Base-by-base conservation (phyloP, 1,140 invertebrate species). In the Drosophila suzukii region DNA sequence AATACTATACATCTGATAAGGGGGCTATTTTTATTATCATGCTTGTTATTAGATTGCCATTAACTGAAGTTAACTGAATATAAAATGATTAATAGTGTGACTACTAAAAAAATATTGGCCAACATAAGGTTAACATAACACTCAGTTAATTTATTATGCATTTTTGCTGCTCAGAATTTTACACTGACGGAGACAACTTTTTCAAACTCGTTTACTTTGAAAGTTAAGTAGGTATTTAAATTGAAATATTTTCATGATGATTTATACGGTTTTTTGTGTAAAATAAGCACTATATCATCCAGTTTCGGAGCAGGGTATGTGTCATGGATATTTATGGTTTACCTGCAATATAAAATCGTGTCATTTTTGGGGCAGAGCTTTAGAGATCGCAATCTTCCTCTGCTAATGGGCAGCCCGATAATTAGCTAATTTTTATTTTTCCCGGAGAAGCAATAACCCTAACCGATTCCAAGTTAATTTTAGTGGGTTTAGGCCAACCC, bases 401-500 rank as follows among this genome's bases (percentile, higher is more conserved):
- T 66, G 47, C 38, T 55, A 54, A 46, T 43, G 47, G 17, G 0
- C 13, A 13, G 24, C 12, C 27, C 15, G 30, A 17, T 27, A 32
- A 24, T 30, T 11, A 11, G 12, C 6, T 34, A 0, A 34, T 51
- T 39, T 38, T 11, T 7, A 13, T 39, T n/a, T 27, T 17, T 32
- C 34, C 4, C 17, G 0, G 30, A 30, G 8, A 36, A 55, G 20
- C 27, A 15, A 41, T 67, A 43, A 39, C 17, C 67, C 36, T 27
- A 47, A 27, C 17, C 41, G 13, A 68, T 50, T 32, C 6, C 8
- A 10, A 30, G 53, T 17, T 8, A 27, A 71, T 49, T 41, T 38
- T 24, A 15, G 44, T 44, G 43, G 63, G 24, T 65, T 50, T 65
- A 24, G 50, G 53, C 27, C 30, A 53, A 34, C 32, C 8, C 32